Percentiles rank a stretch among this genome's conserved stretches.
These are phyloP conservation scores for Todiramphus saurophagus DNA, from an alignment of 2,113 vertebrate genomes.

Conservation along the genomic window DNA sequence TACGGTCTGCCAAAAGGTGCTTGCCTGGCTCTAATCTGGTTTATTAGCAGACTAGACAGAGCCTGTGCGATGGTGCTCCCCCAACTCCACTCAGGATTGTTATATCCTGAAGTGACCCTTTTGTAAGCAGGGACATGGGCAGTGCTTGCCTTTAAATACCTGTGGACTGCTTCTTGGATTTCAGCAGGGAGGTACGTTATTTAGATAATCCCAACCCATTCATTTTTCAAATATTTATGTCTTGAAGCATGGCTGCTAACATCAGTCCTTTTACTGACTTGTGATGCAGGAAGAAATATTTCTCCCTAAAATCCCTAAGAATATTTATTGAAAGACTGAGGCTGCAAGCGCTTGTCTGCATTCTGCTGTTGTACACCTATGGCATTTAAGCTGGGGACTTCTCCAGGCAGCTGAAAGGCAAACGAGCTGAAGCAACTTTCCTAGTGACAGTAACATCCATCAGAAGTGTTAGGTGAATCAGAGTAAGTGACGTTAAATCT, in stretches of 20 bases:
- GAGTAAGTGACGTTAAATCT: not conserved
- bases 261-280: not conserved
- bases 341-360: not conserved
- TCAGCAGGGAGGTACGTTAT: not conserved
- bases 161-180: rapidly evolving
- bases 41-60: not conserved
- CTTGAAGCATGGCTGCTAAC: not conserved
- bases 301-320: not conserved
- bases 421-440: not conserved
- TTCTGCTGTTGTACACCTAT: not conserved
- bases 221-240: not conserved
- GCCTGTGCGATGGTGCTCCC: not conserved
- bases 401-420: not conserved
- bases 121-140: not conserved
- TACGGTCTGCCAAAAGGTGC: not conserved
- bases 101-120: not conserved
- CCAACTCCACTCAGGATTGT: rapidly evolving
- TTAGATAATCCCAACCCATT: not conserved
- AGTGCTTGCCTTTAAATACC: not conserved
- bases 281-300: not conserved
- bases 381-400: not conserved
- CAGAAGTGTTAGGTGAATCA: not conserved
- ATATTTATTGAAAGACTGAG: not conserved
- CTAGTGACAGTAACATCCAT: not conserved
- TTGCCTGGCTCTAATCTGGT: not conserved